Evolutionary conservation across 2,797 vertebrate genomes (phyloP), one percentile per base, ranked within the genome.

Genomic region (Argya squamiceps): DNA sequence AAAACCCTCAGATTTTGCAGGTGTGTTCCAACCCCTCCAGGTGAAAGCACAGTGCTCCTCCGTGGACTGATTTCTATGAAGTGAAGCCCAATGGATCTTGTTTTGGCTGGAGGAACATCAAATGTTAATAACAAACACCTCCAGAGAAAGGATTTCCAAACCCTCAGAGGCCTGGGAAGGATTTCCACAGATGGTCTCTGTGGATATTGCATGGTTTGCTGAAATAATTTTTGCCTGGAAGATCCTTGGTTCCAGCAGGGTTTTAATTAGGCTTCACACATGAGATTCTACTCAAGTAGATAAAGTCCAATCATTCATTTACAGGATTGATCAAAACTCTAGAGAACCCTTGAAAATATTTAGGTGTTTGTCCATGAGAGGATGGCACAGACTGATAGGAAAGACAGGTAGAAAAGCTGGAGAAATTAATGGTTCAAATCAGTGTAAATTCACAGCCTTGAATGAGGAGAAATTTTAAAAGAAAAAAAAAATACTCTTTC

Each of bases 21-120:
- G 52, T 26, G 15, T 9, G 10, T 64, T 87, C 79, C 70, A 90
- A 0, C 17, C 21, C 7, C 1, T 0, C 27, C 3, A 4, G 29
- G 63, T n/a, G 29, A 70, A 91, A 65, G 20, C 77, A 49, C 55
- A 64, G 22, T 1, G 5, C 3, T 15, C 26, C 22, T 46, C 63
- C 32, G 67, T 6, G 7, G 17, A 5, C 16, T 12, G 39, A n/a
- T 2, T 67, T 56, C 39, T 43, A 2, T 21, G n/a, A 70, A 88
- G 23, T 37, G 10, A 41, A 73, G 46, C 16, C 62, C 46, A 53
- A 9, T 0, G 5, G 47, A 17, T 71, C 65, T 65, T 49, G 7
- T 46, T 67, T 62, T 29, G 30, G 32, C 53, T 80, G 34, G 55
- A 84, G 39, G 50, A 88, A 39, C 34, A 24, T 30, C 36, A 81